phyloP scores from a whole-genome alignment of 2,888 invertebrate genomes.

The Petrolisthes cinctipes region DNA sequence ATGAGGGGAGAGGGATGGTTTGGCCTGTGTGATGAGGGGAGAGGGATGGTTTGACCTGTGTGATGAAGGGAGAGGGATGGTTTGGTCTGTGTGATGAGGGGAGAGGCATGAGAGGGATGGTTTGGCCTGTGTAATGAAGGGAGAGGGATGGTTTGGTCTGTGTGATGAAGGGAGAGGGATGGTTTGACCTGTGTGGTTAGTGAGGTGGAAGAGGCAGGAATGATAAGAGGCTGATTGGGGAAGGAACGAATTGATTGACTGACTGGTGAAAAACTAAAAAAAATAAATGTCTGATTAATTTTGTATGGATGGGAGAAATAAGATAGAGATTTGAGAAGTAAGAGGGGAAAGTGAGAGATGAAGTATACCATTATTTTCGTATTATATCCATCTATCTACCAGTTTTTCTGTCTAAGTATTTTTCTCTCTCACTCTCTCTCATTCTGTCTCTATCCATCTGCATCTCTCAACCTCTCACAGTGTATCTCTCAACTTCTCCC shows the following conservation, averaged over 20 bases:
- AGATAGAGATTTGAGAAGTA: conserved; percentile 75
- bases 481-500: no score
- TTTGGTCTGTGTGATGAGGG: background rate
- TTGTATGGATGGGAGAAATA: background rate
- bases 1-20: conserved; percentile 73
- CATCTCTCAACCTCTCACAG: no score
- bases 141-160: background rate
- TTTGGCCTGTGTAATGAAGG: background rate
- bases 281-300: no score
- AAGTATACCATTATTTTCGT: no score
- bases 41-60: background rate
- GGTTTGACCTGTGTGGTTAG: background rate
- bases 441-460: no score
- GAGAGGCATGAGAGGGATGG: background rate
- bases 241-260: background rate
- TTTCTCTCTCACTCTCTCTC: no score
- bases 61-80: background rate
- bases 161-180: background rate
- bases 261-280: no score
- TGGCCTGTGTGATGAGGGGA: conserved; percentile 74
- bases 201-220: background rate
- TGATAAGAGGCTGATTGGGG: no score
- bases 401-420: no score
- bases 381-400: no score
- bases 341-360: no score